phyloP scores from a whole-genome alignment of 1,140 invertebrate species.

The Cylas formicarius region DNA sequence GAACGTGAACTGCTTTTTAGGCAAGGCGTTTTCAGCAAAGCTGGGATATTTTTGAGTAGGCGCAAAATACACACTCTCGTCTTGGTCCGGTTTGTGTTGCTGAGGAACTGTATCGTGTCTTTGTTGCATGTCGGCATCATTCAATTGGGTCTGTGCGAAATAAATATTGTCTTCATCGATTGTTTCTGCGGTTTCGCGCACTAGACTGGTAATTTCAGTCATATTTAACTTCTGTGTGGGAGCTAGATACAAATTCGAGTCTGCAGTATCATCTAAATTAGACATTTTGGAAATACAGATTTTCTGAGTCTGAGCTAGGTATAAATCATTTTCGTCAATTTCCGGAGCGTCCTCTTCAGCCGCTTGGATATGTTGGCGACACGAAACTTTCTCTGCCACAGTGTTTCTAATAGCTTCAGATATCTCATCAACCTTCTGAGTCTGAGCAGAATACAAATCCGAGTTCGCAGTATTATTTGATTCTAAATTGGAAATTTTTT shows the following conservation, averaged over 20 bases:
- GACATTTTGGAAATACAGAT: no score
- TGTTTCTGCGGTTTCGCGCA: conserved; percentile 11
- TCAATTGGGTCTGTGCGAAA: conserved; percentile 14
- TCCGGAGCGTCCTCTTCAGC: neutral
- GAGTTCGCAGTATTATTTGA: neutral
- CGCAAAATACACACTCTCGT: conserved; percentile 16
- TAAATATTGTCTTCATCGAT: conserved; percentile 20
- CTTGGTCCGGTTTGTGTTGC: conserved; percentile 7
- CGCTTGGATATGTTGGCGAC: no score
- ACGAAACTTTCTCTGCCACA: no score
- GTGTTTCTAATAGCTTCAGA: no score
- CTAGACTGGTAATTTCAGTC: no score
- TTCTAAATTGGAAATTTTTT: conserved; percentile 1
- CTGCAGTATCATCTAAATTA: neutral
- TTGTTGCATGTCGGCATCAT: neutral
- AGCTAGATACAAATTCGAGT: conserved; percentile 3
- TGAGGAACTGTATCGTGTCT: neutral
- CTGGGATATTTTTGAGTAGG: conserved; percentile 11
- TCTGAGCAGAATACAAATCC: conserved; percentile 20
- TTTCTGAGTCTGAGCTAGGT: no score
- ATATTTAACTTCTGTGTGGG: conserved; percentile 6
- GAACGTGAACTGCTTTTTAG: conserved; percentile 2
- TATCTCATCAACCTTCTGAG: conserved; percentile 23
- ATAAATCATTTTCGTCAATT: no score
- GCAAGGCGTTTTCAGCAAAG: neutral